These are phyloP conservation scores for Halcyon smyrnensis DNA, from an alignment of 2,797 vertebrate genomes.

Conservation along the genomic window DNA sequence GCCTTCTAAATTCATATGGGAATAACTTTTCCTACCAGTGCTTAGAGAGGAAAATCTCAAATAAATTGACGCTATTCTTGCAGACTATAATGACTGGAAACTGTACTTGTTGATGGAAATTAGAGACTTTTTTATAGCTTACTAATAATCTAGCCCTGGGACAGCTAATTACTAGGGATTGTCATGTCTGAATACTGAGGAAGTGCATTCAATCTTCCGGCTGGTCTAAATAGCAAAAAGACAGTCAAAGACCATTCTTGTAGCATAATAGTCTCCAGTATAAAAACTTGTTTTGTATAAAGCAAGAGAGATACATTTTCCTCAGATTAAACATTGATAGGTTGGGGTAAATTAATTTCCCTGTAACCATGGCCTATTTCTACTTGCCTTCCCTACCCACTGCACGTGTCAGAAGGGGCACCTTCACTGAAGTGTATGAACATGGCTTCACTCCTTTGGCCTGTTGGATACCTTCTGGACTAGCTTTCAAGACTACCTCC, in stretches of 20 bases:
- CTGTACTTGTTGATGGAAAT: conserved; percentile 65
- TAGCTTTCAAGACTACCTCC: background rate
- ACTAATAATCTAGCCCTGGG: conserved; percentile 60
- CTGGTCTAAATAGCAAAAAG: background rate
- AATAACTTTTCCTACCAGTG: conserved; percentile 56
- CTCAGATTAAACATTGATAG: background rate
- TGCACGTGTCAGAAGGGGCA: background rate
- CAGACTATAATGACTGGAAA: conserved; percentile 52
- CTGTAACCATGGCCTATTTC: background rate
- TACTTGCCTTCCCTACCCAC: background rate
- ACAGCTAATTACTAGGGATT: conserved; percentile 54
- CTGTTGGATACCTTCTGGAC: background rate
- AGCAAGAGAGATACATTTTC: background rate
- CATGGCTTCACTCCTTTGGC: background rate
- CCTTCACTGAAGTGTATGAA: background rate
- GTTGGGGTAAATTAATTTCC: background rate
- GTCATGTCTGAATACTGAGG: conserved; percentile 45
- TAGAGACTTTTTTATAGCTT: conserved; percentile 53
- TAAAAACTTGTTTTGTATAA: background rate
- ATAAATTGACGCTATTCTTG: conserved; percentile 46
- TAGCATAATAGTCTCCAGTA: background rate
- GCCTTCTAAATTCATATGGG: conserved; percentile 63
- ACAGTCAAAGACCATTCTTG: background rate
- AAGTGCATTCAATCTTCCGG: background rate
- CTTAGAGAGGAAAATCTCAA: conserved; percentile 59